A percentile compares a stretch with the other conserved stretches of the same genome.
Conservation (phyloP, 2,797 vertebrate genomes). For the Phrynocephalus guinanensis region DNA sequence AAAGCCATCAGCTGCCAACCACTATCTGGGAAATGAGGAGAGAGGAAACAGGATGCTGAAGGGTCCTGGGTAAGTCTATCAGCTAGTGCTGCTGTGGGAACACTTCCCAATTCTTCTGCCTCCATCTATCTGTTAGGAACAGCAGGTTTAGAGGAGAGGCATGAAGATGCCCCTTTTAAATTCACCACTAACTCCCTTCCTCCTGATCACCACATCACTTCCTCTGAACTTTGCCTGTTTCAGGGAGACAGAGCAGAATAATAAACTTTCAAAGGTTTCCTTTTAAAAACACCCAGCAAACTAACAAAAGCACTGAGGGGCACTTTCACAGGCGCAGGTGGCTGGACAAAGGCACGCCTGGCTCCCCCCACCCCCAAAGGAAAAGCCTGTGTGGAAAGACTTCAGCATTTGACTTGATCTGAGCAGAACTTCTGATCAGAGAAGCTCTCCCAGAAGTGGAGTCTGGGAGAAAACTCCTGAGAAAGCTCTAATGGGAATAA, state of each 20-base stretch:
- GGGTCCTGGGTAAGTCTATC: slow-evolving; percentile 25
- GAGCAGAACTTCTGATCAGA: background rate
- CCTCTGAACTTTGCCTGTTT: slow-evolving; percentile 33
- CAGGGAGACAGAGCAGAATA: slow-evolving; percentile 24
- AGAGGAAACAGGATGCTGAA: background rate
- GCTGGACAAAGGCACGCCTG: background rate
- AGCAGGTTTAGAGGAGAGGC: slow-evolving; percentile 23
- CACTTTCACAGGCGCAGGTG: background rate
- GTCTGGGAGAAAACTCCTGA: background rate
- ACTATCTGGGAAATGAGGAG: background rate
- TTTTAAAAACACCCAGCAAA: background rate
- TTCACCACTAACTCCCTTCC: slow-evolving; percentile 35
- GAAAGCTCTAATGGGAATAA: background rate
- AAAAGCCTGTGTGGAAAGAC: background rate
- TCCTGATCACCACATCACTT: slow-evolving; percentile 15
- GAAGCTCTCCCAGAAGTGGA: background rate
- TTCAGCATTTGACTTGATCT: background rate
- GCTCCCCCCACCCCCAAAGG: background rate
- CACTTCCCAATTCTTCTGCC: slow-evolving; percentile 24
- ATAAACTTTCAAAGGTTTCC: slow-evolving; percentile 57
- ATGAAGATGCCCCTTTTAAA: slow-evolving; percentile 1
- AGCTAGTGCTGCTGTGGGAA: slow-evolving; percentile 23
- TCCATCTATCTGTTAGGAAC: slow-evolving; percentile 20
- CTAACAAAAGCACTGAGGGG: slow-evolving; percentile 6
- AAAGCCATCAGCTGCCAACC: slow-evolving; percentile 15